Evolutionary conservation across 2,797 vertebrate species (phyloP).

Genomic region (Clarias pachynema): DNA sequence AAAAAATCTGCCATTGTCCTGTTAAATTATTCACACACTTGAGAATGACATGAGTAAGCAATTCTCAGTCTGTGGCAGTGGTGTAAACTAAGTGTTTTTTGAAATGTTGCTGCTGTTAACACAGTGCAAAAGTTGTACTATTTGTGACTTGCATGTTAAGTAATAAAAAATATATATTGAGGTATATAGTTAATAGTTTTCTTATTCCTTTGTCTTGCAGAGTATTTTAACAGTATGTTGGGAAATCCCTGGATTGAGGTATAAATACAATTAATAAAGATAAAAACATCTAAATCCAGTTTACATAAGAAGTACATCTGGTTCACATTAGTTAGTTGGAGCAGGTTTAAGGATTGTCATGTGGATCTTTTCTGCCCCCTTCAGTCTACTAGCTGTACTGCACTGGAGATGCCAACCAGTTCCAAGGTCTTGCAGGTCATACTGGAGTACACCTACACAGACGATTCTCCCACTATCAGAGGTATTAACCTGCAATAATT

Average conservation of each 20-base stretch:
- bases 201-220: constrained; percentile 63
- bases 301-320: background rate
- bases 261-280: constrained; percentile 42
- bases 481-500: constrained; percentile 68
- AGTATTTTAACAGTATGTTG: constrained; percentile 98
- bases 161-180: background rate
- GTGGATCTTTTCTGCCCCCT: constrained; percentile 46
- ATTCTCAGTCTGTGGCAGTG: background rate
- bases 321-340: background rate
- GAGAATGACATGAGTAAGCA: background rate
- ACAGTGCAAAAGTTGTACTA: background rate
- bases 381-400: constrained; percentile 88
- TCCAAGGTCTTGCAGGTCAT: constrained; percentile 90
- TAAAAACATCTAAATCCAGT: background rate
- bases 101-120: background rate
- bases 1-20: background rate
- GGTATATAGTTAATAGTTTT: background rate
- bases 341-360: background rate
- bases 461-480: constrained; percentile 88
- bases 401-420: constrained; percentile 89
- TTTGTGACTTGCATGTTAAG: background rate
- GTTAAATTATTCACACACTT: background rate
- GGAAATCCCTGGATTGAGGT: constrained; percentile 98
- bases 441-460: constrained; percentile 93
- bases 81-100: background rate